phyloP scores from a whole-genome alignment of 2,113 vertebrate species.

The Hemiscyllium ocellatum region DNA sequence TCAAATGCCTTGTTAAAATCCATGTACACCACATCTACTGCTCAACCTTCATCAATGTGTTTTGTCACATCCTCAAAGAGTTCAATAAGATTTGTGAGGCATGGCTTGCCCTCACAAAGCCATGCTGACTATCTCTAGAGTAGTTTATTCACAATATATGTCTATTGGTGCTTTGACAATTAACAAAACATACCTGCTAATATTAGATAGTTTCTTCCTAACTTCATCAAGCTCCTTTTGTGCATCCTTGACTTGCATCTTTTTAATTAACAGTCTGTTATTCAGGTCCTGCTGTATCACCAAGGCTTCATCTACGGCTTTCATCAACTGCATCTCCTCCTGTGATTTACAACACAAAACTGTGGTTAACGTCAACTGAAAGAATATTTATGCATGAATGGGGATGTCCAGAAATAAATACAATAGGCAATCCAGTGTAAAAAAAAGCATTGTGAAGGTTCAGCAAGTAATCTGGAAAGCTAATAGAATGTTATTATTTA shows the following conservation, averaged over 20 bases:
- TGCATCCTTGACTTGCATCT: conserved; percentile 48
- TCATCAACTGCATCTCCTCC: conserved; percentile 66
- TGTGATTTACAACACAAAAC: conserved; percentile 44
- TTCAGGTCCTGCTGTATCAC: conserved; percentile 58
- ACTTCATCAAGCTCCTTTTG: conserved; percentile 70
- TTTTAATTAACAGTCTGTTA: conserved; percentile 58
- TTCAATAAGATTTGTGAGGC: no score
- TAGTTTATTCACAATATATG: neutral
- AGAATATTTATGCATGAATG: neutral
- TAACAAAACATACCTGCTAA: conserved; percentile 61
- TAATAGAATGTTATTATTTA: no score
- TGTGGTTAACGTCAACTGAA: neutral
- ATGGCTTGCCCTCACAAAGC: no score
- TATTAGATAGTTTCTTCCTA: conserved; percentile 54
- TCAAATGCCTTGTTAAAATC: no score
- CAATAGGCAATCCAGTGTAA: neutral
- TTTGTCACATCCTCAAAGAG: no score
- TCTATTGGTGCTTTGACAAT: neutral
- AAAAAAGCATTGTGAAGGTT: neutral
- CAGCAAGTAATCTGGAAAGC: no score
- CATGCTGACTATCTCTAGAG: neutral
- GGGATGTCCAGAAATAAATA: neutral
- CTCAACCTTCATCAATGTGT: no score
- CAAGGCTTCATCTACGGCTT: conserved; percentile 58
- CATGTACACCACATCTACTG: no score